These are phyloP conservation scores for Rafetus swinhoei DNA, from an alignment of 2,113 vertebrate species.

Conservation along the genomic window DNA sequence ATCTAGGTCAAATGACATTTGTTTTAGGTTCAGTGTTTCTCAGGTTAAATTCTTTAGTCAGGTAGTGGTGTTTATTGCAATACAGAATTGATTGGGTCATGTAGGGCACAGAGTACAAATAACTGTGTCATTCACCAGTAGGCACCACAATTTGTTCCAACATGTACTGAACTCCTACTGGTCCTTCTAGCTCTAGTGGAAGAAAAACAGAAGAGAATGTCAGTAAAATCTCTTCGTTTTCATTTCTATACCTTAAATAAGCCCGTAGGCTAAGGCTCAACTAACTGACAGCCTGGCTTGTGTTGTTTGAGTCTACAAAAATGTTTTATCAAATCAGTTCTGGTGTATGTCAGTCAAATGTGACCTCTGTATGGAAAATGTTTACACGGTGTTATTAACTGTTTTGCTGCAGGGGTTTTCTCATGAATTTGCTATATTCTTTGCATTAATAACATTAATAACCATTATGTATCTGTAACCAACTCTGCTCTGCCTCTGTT, in stretches of 20 bases:
- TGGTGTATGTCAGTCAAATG: conserved; percentile 84
- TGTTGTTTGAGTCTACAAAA: conserved; percentile 81
- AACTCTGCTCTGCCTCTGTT: not conserved
- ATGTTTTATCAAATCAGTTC: conserved; percentile 83
- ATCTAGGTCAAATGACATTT: conserved; percentile 76
- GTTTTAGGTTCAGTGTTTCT: conserved; percentile 68
- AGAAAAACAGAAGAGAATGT: conserved; percentile 63
- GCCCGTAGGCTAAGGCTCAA: conserved; percentile 83
- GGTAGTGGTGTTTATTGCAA: conserved; percentile 68
- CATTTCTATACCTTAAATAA: conserved; percentile 78
- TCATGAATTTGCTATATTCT: conserved; percentile 39
- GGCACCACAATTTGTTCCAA: conserved; percentile 74
- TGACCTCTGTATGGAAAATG: conserved; percentile 84
- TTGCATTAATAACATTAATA: conserved; percentile 41
- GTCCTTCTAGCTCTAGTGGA: conserved; percentile 64
- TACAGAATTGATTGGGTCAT: conserved; percentile 74
- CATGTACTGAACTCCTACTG: conserved; percentile 65
- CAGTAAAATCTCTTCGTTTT: conserved; percentile 68
- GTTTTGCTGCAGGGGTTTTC: conserved; percentile 82
- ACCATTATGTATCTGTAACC: not conserved
- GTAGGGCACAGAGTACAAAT: conserved; percentile 77
- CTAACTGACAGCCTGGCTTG: conserved; percentile 81
- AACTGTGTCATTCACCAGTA: conserved; percentile 74
- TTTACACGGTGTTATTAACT: conserved; percentile 84
- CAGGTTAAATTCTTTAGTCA: conserved; percentile 72